These are phyloP conservation scores for Apamea sordens DNA, from an alignment of 2,888 invertebrate species.

Conservation along the genomic window DNA sequence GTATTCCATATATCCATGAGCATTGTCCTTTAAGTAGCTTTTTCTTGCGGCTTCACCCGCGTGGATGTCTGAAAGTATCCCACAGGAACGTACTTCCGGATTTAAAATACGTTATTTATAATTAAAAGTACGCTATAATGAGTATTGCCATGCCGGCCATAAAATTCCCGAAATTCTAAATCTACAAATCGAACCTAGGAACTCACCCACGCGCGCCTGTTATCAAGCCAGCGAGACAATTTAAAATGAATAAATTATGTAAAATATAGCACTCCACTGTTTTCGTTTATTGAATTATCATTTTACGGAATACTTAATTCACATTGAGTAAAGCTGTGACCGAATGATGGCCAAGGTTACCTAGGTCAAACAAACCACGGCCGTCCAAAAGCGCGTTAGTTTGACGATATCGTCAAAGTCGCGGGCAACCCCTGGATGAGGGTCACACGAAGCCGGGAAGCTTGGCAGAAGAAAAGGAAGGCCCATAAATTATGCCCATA, in stretches of 20 bases:
- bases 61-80: too few species aligned
- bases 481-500: too few species aligned
- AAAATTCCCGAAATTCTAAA: background rate
- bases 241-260: slow-evolving; percentile 14
- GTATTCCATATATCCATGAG: too few species aligned
- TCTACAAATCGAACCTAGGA: background rate
- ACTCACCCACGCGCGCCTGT: background rate
- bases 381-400: background rate
- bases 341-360: background rate
- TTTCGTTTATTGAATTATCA: slow-evolving; percentile 14
- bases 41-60: too few species aligned
- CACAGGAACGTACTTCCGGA: too few species aligned
- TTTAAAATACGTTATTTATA: background rate
- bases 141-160: background rate
- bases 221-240: background rate
- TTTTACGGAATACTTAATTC: background rate
- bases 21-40: too few species aligned
- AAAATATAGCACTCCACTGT: slow-evolving; percentile 6
- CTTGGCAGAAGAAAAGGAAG: background rate
- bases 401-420: background rate
- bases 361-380: background rate
- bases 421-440: background rate
- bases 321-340: background rate
- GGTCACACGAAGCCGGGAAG: background rate
- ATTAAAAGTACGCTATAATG: too few species aligned